These are phyloP conservation scores for Protophormia terraenovae DNA, from an alignment of 2,888 invertebrate genomes.

Conservation along the genomic window DNA sequence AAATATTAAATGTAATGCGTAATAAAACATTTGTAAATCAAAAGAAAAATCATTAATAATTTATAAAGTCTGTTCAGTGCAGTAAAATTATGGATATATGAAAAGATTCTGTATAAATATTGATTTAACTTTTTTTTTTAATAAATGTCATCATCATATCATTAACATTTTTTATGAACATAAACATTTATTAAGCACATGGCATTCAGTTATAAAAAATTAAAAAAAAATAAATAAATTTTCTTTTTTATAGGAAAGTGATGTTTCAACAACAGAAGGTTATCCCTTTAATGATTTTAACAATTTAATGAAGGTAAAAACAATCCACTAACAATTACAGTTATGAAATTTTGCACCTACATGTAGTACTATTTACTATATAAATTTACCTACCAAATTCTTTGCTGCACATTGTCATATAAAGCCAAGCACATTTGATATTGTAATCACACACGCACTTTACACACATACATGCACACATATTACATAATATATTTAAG, in stretches of 20 bases:
- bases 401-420: not conserved
- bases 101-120: not conserved
- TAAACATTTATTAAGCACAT: not conserved
- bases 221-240: constrained; percentile 2
- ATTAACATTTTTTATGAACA: too few relatives aligned
- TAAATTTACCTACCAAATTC: not conserved
- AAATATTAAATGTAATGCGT: constrained; percentile 1
- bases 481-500: not conserved
- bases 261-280: constrained; percentile 84
- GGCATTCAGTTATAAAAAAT: not conserved
- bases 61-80: not conserved
- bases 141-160: not conserved
- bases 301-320: constrained; percentile 84
- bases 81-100: not conserved
- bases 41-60: not conserved
- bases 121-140: constrained; percentile 18
- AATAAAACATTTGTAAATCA: constrained; percentile 14
- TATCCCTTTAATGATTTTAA: constrained; percentile 86
- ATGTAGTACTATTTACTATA: not conserved
- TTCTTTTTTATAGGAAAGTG: constrained; percentile 82
- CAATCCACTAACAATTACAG: too few relatives aligned
- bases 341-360: not conserved
- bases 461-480: not conserved
- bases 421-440: constrained; percentile 2
- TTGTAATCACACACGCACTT: too few relatives aligned